Conservation (phyloP, 1,140 invertebrate species). For the Nasonia vitripennis region DNA sequence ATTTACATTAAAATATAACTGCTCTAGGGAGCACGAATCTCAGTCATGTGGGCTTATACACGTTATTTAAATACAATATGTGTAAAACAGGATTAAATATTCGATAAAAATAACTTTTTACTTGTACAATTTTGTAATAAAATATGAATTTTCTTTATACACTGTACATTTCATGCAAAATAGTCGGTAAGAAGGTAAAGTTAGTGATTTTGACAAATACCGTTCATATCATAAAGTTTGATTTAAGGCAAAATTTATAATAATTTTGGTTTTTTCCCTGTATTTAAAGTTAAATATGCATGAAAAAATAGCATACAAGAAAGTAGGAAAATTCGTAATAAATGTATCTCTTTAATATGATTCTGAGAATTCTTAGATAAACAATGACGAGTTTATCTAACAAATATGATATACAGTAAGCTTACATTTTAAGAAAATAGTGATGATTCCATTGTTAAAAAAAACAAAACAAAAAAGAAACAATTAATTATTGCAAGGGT, state of each 20-base stretch:
- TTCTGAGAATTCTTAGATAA: neutral
- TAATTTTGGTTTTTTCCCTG: neutral
- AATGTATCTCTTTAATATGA: neutral
- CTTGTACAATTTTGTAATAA: slow-evolving; percentile 46
- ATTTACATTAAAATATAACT: slow-evolving; percentile 52
- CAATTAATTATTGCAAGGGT: neutral
- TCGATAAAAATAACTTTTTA: slow-evolving; percentile 45
- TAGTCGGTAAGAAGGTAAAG: slow-evolving; percentile 40
- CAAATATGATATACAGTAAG: neutral
- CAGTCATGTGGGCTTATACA: slow-evolving; percentile 33
- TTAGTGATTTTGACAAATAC: slow-evolving; percentile 12
- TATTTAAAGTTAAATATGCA: neutral
- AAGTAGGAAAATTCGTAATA: neutral
- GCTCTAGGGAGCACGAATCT: slow-evolving; percentile 16
- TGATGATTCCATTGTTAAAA: neutral
- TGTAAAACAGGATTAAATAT: slow-evolving; percentile 42
- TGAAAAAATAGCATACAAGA: neutral
- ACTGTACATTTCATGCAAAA: slow-evolving; percentile 43
- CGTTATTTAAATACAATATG: slow-evolving; percentile 41
- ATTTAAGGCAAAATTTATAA: neutral
- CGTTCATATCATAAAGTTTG: neutral
- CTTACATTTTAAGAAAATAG: neutral
- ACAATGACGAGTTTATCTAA: neutral
- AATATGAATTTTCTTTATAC: slow-evolving; percentile 50
- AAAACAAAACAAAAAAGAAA: neutral